phyloP scores from a whole-genome alignment of 2,113 vertebrate genomes.

The Mystacornis crossleyi region DNA sequence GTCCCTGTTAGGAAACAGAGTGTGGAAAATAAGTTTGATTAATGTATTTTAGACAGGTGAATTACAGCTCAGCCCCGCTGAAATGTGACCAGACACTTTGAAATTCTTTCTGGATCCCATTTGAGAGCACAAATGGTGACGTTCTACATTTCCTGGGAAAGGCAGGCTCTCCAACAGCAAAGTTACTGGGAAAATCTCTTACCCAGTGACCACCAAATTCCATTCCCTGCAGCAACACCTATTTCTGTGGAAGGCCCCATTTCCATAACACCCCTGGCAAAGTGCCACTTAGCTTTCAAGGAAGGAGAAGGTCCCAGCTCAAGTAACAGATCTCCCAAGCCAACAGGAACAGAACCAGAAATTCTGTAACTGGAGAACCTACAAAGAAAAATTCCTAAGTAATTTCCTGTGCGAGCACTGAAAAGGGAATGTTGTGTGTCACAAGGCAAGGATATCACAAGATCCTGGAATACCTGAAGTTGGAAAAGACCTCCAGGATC shows the following conservation, averaged over 20 bases:
- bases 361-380: neutral
- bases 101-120: neutral
- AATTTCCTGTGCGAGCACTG: neutral
- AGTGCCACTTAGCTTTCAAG: neutral
- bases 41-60: conserved; percentile 8
- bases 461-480: neutral
- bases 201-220: neutral
- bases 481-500: neutral
- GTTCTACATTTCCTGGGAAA: conserved; percentile 37
- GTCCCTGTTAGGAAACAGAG: conserved; percentile 17
- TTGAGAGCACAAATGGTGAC: neutral
- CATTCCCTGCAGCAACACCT: neutral
- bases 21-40: conserved; percentile 34
- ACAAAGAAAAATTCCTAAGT: neutral
- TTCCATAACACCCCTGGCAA: neutral
- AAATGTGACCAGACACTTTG: conserved; percentile 56
- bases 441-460: neutral
- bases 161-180: neutral
- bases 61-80: neutral
- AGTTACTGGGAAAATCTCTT: neutral
- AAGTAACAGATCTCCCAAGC: neutral
- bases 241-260: neutral
- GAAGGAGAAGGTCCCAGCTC: neutral
- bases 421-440: neutral
- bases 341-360: neutral